Evolutionary conservation across 1,140 invertebrate species (phyloP).

Genomic region (Drosophila bifasciata): DNA sequence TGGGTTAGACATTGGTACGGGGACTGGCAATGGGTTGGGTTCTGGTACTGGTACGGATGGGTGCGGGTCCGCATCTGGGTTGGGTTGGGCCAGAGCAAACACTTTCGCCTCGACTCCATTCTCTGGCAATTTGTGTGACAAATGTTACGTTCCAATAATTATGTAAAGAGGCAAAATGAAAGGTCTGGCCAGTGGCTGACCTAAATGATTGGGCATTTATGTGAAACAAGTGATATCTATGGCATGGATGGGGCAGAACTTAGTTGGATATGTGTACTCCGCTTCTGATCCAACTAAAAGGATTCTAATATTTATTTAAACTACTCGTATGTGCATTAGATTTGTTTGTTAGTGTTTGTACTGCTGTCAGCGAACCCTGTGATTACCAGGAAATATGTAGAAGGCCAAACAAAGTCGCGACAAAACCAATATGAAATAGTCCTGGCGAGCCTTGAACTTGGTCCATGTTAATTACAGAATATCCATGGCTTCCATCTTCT

Average conservation of each 20-base stretch:
- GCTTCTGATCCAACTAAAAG: conserved; percentile 7
- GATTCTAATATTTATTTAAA: conserved; percentile 32
- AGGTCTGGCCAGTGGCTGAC: conserved; percentile 58
- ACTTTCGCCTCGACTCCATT: conserved; percentile 58
- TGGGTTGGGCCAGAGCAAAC: conserved; percentile 38
- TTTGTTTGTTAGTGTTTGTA: conserved; percentile 14
- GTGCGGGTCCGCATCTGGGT: conserved; percentile 30
- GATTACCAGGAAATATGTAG: conserved; percentile 65
- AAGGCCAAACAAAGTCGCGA: conserved; percentile 71
- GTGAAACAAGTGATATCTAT: conserved; percentile 37
- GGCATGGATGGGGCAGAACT: conserved; percentile 18
- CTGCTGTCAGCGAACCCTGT: conserved; percentile 47
- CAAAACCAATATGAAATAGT: conserved; percentile 74
- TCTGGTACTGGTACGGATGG: conserved; percentile 5
- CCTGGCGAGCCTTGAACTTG: conserved; percentile 55
- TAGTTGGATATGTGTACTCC: too few relatives aligned
- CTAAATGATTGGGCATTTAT: conserved; percentile 50
- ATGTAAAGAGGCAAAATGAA: conserved; percentile 61
- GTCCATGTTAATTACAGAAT: conserved; percentile 67
- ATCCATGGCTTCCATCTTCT: conserved; percentile 8
- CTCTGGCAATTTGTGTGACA: conserved; percentile 55
- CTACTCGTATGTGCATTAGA: conserved; percentile 1
- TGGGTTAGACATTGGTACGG: background rate
- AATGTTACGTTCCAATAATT: conserved; percentile 80
- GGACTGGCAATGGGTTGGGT: conserved; percentile 37